Conservation (phyloP, 2,797 vertebrate species). For the Gallinago nigripennis region DNA sequence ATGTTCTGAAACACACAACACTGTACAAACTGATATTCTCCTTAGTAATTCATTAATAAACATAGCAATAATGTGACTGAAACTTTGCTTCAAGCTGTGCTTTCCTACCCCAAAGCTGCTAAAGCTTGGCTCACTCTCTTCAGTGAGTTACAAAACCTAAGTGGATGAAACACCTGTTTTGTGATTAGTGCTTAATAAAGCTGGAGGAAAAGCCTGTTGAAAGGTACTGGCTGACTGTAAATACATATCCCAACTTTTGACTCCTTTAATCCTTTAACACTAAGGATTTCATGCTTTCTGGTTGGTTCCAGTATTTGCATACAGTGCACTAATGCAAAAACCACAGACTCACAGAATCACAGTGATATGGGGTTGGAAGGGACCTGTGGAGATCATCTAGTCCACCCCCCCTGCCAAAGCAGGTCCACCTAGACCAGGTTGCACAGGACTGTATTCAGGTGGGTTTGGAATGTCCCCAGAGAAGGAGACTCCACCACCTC, state of each 20-base stretch:
- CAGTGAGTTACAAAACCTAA: not conserved
- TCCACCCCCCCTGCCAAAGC: too few species aligned
- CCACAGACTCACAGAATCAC: too few species aligned
- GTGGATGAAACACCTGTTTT: not conserved
- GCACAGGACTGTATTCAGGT: too few species aligned
- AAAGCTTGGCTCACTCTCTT: not conserved
- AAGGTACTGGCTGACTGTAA: not conserved
- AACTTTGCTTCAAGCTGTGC: not conserved
- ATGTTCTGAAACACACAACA: not conserved
- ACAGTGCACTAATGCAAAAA: not conserved
- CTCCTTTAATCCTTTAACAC: not conserved
- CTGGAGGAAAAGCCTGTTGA: not conserved
- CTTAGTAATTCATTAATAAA: not conserved
- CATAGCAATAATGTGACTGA: not conserved
- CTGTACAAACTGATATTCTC: not conserved
- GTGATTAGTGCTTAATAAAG: not conserved
- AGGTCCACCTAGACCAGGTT: too few species aligned
- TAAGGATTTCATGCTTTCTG: not conserved
- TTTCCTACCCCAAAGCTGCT: not conserved
- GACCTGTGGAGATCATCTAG: too few species aligned
- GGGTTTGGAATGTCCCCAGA: too few species aligned
- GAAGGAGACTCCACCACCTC: too few species aligned
- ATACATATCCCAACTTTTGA: not conserved
- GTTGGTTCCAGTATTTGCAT: not conserved
- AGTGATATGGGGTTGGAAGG: too few species aligned